Percentiles rank a stretch among this genome's conserved stretches.
Evolutionary conservation across 2,888 invertebrate species (phyloP).

Genomic region (Dolomedes plantarius): DNA sequence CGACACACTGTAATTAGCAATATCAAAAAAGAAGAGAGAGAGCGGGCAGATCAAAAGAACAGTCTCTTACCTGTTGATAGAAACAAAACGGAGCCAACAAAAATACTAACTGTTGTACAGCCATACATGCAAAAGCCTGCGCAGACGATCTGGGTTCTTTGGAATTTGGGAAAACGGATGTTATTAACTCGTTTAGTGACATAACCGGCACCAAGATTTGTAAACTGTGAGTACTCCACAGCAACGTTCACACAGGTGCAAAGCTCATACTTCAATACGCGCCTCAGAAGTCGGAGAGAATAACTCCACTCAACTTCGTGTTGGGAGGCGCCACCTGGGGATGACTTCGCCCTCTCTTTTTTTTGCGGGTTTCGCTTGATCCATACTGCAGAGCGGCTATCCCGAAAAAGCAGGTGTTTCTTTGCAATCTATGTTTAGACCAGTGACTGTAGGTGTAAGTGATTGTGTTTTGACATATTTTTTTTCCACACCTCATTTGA

Average conservation of each 20-base stretch:
- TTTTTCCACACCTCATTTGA: too few species aligned
- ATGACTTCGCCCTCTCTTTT: background rate
- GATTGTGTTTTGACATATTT: too few species aligned
- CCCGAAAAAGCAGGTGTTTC: background rate
- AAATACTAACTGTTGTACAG: slow-evolving; percentile 30
- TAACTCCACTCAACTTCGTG: slow-evolving; percentile 14
- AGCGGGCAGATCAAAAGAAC: too few species aligned
- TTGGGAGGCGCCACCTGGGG: background rate
- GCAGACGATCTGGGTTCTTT: background rate
- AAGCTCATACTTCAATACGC: slow-evolving; percentile 3
- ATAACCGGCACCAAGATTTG: background rate
- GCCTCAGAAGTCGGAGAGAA: background rate
- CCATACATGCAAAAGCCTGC: slow-evolving; percentile 54
- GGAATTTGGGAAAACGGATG: background rate
- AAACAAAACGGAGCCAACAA: slow-evolving; percentile 13
- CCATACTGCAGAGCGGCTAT: background rate
- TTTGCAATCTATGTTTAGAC: background rate
- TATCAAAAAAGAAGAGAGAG: too few species aligned
- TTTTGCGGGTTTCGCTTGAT: background rate
- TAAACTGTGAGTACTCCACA: background rate
- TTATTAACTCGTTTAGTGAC: background rate
- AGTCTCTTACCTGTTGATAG: slow-evolving; percentile 37
- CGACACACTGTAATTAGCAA: too few species aligned
- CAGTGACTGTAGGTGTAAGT: too few species aligned
- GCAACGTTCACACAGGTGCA: background rate